Base-by-base conservation (phyloP, 2,888 invertebrate species). In the Eudemis profundana region DNA sequence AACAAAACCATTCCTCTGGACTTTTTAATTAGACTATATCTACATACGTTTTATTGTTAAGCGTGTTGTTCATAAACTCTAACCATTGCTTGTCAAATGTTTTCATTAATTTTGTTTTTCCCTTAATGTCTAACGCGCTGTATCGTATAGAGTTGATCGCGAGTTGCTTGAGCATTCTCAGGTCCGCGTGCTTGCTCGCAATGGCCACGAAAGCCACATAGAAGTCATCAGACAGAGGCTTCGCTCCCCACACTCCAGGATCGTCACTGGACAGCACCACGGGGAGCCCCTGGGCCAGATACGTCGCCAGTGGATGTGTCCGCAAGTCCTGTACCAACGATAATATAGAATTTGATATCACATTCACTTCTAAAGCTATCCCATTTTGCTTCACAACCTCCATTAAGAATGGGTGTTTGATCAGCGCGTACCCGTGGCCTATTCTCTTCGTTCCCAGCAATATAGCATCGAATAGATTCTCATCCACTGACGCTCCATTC, bases 261-360 rank as follows among this genome's bases (percentile, higher is more conserved):
- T 97, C 96, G 74, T 97, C 97, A 74, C 95, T 95, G 0, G 96
- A 95, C 56, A 97, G 85, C 0, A 97, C 95, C 0, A 97, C 92
- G 0, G 97, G 96, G 78, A 94, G 93, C 53, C 94, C 94, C 29
- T 94, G 85, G 15, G 96, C 94, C 70, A 97, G 92, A 61, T 95
- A 93, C 0, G 90, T 79, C 0, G 94, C 92, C 1, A 94, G 94
- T 0, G 97, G 96, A 87, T 97, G 97, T 78, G 96, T 96, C 40
- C 97, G 93, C 33, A 95, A 89, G 82, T 97, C 97, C 2, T 90
- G 83, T 17, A 96, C 93, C 49, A 97, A 86, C 56, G 93, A 93
- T 17, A 97, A 82, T 21, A 95, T 95, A 78, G 95, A 95, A 83
- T 97, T 97, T 0, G 97, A 97, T 68, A 97, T 94, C 0, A 97